These are phyloP conservation scores for Apamea crenata DNA, from an alignment of 2,888 invertebrate species.

Conservation along the genomic window DNA sequence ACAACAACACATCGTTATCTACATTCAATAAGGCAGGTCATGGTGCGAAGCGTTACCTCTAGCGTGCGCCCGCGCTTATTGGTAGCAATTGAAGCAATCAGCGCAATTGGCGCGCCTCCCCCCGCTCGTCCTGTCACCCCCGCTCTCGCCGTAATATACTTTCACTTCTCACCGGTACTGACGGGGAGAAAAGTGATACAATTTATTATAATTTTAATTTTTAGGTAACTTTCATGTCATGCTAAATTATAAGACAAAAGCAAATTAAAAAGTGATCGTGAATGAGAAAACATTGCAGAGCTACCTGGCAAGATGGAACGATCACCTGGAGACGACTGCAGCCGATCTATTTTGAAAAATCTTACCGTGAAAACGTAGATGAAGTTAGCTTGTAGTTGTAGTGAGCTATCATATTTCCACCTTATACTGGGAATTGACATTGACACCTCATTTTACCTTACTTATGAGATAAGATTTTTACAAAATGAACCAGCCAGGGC, in stretches of 20 bases:
- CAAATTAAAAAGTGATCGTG: not conserved
- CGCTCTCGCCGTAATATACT: conserved; percentile 74
- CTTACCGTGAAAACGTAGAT: too few species aligned
- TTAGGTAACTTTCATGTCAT: too few species aligned
- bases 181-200: conserved; percentile 64
- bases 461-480: too few species aligned
- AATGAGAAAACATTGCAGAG: not conserved
- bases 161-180: conserved; percentile 88
- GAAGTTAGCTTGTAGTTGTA: too few species aligned
- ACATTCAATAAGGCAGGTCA: conserved; percentile 69
- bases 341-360: too few species aligned
- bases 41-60: conserved; percentile 69
- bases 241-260: not conserved
- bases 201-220: not conserved
- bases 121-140: conserved; percentile 62
- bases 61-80: conserved; percentile 79
- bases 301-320: not conserved
- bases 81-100: conserved; percentile 88
- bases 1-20: conserved; percentile 40
- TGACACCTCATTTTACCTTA: too few species aligned
- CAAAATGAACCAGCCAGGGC: too few species aligned
- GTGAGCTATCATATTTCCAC: too few species aligned
- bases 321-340: not conserved
- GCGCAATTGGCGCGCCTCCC: conserved; percentile 82
- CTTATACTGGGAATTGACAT: too few species aligned